Evolutionary conservation across 2,113 vertebrate genomes (phyloP).

Genomic region (Acanthisitta chloris): DNA sequence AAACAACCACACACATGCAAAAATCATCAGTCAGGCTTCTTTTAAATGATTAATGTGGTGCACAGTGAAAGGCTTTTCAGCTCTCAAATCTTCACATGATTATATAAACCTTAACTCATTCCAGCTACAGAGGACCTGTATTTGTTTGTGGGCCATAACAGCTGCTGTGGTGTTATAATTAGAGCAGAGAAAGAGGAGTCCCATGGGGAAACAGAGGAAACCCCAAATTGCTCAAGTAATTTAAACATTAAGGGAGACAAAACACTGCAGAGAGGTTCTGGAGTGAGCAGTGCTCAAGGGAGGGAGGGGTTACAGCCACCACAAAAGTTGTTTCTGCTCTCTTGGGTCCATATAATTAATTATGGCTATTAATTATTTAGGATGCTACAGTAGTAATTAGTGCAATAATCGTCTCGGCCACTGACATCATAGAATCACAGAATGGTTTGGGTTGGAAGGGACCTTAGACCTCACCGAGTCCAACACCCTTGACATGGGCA

Average conservation of each 20-base stretch:
- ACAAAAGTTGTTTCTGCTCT: background rate
- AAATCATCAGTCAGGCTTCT: background rate
- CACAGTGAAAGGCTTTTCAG: background rate
- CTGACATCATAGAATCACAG: background rate
- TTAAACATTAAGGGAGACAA: slow-evolving; percentile 17
- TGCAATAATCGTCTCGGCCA: background rate
- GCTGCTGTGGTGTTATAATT: background rate
- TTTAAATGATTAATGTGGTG: slow-evolving; percentile 19
- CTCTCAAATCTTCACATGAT: slow-evolving; percentile 5
- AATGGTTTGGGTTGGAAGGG: background rate
- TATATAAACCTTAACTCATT: slow-evolving; percentile 27
- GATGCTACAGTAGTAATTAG: background rate
- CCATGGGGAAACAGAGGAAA: background rate
- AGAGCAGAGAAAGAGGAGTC: background rate
- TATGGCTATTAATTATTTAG: slow-evolving; percentile 14
- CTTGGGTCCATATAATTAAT: background rate
- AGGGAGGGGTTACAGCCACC: background rate
- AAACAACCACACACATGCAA: background rate
- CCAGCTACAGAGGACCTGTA: background rate
- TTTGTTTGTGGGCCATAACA: slow-evolving; percentile 30
- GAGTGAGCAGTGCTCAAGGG: background rate
- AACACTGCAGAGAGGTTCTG: background rate
- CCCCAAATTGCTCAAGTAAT: background rate
- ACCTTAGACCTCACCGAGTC: background rate
- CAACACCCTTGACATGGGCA: background rate